Evolutionary conservation across 2,113 vertebrate species (phyloP).

Genomic region (Cairina moschata): DNA sequence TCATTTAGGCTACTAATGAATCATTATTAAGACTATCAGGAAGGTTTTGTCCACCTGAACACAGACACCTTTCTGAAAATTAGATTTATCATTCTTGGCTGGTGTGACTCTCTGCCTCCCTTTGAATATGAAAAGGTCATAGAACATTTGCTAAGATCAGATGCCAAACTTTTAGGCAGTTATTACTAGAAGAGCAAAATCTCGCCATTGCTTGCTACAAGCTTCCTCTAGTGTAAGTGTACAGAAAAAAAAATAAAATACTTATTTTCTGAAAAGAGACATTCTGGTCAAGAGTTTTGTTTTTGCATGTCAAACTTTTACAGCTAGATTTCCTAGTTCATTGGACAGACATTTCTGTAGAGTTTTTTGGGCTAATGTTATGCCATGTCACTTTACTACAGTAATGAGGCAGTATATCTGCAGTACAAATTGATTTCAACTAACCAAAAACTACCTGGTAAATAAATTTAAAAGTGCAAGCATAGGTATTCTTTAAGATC

Average conservation of each 20-base stretch:
- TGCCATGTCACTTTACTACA: not conserved
- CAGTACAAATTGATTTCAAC: not conserved
- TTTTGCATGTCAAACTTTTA: not conserved
- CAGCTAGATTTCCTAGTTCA: not conserved
- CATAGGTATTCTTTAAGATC: not conserved
- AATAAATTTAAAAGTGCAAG: not conserved
- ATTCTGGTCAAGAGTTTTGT: not conserved
- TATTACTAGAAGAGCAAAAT: not conserved
- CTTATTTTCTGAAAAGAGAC: accelerated
- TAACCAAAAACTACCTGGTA: not conserved
- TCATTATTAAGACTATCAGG: not conserved
- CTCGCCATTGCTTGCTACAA: not conserved
- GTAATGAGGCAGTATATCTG: not conserved
- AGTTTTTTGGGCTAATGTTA: not conserved
- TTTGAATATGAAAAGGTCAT: not conserved
- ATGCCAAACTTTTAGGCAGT: not conserved
- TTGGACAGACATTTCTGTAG: not conserved
- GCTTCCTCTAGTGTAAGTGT: not conserved
- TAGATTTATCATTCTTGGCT: not conserved
- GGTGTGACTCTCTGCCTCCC: not conserved
- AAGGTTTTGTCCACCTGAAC: not conserved
- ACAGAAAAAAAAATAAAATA: not conserved
- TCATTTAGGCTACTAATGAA: not conserved
- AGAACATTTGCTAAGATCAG: not conserved
- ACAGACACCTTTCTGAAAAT: not conserved